Evolutionary conservation across 2,113 vertebrate genomes (phyloP).

Genomic region (Porphyrio hochstetteri): DNA sequence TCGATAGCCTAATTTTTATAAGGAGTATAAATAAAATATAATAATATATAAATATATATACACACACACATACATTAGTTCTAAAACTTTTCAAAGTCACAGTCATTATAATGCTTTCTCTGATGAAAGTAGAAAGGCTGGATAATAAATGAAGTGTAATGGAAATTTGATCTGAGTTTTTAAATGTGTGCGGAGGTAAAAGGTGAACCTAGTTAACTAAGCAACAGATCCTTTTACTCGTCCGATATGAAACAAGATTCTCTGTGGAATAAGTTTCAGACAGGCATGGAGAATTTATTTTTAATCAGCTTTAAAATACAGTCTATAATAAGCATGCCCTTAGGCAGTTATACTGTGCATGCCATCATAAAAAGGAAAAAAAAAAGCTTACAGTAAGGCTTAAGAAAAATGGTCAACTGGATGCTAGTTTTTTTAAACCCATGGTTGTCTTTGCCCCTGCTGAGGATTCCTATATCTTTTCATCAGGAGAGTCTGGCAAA

Average conservation of each 20-base stretch:
- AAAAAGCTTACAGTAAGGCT: background rate
- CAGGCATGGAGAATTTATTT: constrained; percentile 70
- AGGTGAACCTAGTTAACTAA: constrained; percentile 64
- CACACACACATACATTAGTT: background rate
- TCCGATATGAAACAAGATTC: constrained; percentile 58
- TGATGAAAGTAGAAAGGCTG: constrained; percentile 40
- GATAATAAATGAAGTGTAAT: constrained; percentile 49
- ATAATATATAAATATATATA: background rate
- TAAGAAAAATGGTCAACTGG: constrained; percentile 42
- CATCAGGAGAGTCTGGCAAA: constrained; percentile 26
- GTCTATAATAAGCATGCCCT: constrained; percentile 59
- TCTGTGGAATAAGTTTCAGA: constrained; percentile 63
- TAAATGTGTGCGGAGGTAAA: constrained; percentile 57
- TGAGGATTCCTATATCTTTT: constrained; percentile 52
- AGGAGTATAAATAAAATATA: constrained; percentile 6
- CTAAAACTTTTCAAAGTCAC: constrained; percentile 31
- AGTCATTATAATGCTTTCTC: constrained; percentile 20
- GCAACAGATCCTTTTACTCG: constrained; percentile 61
- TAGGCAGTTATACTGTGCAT: constrained; percentile 32
- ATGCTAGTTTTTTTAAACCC: constrained; percentile 12
- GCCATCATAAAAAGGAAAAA: constrained; percentile 18
- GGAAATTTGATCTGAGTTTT: constrained; percentile 52
- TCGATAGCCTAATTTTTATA: constrained; percentile 1
- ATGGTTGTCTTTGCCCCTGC: background rate
- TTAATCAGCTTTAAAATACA: constrained; percentile 72